These are phyloP conservation scores for Limonius californicus DNA, from an alignment of 1,140 invertebrate species.

Conservation along the genomic window DNA sequence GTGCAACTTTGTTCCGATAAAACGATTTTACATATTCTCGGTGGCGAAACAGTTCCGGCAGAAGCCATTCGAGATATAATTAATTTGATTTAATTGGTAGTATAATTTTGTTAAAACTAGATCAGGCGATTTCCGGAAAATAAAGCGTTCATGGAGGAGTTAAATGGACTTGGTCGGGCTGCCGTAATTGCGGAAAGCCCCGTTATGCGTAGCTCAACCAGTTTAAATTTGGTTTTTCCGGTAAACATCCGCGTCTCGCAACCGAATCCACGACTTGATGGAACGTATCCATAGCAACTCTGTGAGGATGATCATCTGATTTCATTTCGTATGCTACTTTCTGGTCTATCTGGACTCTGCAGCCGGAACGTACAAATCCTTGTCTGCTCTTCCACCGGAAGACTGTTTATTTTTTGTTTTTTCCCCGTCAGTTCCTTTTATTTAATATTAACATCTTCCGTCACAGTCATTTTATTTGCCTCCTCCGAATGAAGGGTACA, in stretches of 20 bases:
- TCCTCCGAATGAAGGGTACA: too few species aligned
- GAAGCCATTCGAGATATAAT: background rate
- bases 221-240: background rate
- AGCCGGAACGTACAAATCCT: background rate
- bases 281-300: background rate
- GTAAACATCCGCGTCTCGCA: background rate
- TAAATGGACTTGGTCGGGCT: background rate
- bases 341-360: background rate
- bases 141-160: background rate
- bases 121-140: background rate
- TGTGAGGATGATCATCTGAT: background rate
- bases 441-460: too few species aligned
- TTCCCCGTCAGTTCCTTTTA: too few species aligned
- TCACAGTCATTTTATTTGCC: too few species aligned
- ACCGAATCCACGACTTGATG: background rate
- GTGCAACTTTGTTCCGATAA: background rate
- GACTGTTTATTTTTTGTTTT: too few species aligned
- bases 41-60: background rate
- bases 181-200: background rate
- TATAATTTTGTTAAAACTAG: background rate
- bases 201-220: background rate
- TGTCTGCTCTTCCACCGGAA: background rate
- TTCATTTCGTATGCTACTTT: background rate
- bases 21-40: background rate
- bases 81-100: background rate